These are phyloP conservation scores for Gryon sp. DNA, from an alignment of 1,140 invertebrate species.

Conservation along the genomic window DNA sequence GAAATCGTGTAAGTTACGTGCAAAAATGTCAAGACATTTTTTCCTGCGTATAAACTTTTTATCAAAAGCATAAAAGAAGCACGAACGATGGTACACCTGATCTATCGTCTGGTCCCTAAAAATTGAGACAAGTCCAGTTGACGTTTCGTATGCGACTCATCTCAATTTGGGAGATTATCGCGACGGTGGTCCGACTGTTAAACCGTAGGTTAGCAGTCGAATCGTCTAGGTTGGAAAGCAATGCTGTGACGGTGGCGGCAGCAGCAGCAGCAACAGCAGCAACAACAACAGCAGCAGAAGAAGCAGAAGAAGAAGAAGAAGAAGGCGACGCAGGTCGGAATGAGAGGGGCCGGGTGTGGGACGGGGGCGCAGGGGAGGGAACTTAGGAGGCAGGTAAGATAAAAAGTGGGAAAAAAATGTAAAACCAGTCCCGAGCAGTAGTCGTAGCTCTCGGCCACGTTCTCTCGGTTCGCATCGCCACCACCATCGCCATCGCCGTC, in stretches of 20 bases:
- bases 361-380: constrained; percentile 5
- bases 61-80: too few relatives aligned
- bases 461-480: constrained; percentile 67
- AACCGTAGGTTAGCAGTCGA: constrained; percentile 39
- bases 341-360: not conserved
- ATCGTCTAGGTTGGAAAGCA: constrained; percentile 42
- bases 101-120: constrained; percentile 3
- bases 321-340: constrained; percentile 7
- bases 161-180: constrained; percentile 42
- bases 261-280: constrained; percentile 4
- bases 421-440: constrained; percentile 75
- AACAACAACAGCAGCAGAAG: constrained; percentile 4
- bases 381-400: constrained; percentile 56
- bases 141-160: constrained; percentile 3
- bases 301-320: constrained; percentile 20
- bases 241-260: constrained; percentile 14
- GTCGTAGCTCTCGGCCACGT: constrained; percentile 65
- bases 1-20: too few relatives aligned
- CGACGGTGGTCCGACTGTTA: constrained; percentile 36
- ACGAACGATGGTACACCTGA: not conserved
- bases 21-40: too few relatives aligned
- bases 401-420: constrained; percentile 75
- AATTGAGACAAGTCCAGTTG: constrained; percentile 20
- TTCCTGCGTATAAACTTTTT: too few relatives aligned
- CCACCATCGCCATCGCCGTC: constrained; percentile 67